Conservation (phyloP, 2,888 invertebrate genomes). For the Formica aserva region DNA sequence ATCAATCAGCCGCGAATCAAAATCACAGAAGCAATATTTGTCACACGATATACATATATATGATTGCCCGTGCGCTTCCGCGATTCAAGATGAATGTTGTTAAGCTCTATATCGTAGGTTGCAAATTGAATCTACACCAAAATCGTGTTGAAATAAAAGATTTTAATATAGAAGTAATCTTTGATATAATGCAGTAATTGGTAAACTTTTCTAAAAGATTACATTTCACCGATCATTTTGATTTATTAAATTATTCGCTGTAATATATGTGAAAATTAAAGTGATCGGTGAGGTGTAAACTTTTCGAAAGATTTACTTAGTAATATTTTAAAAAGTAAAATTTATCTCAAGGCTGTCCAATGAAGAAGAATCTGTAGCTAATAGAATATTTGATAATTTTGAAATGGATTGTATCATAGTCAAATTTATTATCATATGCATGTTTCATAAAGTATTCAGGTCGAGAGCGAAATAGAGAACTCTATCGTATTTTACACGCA, state of each 20-base stretch:
- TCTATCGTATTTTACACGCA: slow-evolving; percentile 6
- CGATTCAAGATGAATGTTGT: not conserved
- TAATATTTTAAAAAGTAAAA: not conserved
- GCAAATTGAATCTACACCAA: not conserved
- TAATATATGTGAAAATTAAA: too few species aligned
- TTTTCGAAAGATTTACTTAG: too few species aligned
- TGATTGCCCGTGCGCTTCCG: not conserved
- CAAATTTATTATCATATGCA: not conserved
- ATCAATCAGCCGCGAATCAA: slow-evolving; percentile 37
- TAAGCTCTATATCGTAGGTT: not conserved
- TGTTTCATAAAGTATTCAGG: slow-evolving; percentile 33
- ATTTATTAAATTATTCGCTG: too few species aligned
- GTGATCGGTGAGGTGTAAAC: too few species aligned
- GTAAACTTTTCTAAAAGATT: not conserved
- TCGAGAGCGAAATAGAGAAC: slow-evolving; percentile 3
- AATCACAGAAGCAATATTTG: slow-evolving; percentile 25
- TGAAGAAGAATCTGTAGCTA: not conserved
- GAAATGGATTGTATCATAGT: not conserved
- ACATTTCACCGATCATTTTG: too few species aligned
- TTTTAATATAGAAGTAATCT: not conserved
- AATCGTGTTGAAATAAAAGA: not conserved
- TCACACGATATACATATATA: not conserved
- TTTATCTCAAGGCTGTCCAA: not conserved
- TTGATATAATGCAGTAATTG: not conserved
- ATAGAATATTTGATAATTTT: not conserved